These are phyloP conservation scores for Proteles cristata DNA, from an alignment of 2,113 vertebrate species.

Conservation along the genomic window DNA sequence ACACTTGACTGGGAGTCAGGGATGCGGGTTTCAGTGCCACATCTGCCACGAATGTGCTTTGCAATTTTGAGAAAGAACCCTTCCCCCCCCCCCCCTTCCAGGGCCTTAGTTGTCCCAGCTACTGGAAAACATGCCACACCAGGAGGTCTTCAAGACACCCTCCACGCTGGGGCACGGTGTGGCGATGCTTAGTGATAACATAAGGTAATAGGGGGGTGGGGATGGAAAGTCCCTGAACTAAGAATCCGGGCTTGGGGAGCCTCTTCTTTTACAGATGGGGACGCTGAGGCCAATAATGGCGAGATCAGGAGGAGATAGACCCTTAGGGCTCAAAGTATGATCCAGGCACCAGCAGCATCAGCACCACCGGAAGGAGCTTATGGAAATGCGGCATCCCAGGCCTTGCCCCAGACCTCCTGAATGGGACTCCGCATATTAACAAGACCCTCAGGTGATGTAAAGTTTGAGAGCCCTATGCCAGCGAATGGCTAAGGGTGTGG, in stretches of 20 bases:
- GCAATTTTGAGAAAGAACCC: background rate
- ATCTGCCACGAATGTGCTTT: background rate
- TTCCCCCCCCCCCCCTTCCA: too few species aligned
- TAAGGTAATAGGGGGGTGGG: background rate
- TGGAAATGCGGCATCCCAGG: background rate
- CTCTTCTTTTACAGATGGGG: background rate
- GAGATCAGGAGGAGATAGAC: background rate
- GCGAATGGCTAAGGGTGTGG: too few species aligned
- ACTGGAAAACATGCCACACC: background rate
- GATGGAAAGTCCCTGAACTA: background rate
- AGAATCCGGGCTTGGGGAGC: background rate
- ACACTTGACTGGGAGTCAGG: background rate
- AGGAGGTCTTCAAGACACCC: background rate
- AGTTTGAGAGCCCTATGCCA: background rate
- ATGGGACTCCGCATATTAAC: background rate
- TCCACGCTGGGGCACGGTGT: background rate
- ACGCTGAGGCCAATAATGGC: background rate
- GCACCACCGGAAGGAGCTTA: background rate
- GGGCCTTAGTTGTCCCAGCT: background rate
- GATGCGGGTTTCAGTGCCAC: background rate
- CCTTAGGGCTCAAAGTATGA: background rate
- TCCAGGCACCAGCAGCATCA: rapidly evolving
- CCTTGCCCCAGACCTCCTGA: background rate
- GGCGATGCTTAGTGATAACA: background rate
- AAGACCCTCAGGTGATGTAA: background rate